These are phyloP conservation scores for Acanthoscelides obtectus DNA, from an alignment of 2,888 invertebrate species.

Conservation along the genomic window DNA sequence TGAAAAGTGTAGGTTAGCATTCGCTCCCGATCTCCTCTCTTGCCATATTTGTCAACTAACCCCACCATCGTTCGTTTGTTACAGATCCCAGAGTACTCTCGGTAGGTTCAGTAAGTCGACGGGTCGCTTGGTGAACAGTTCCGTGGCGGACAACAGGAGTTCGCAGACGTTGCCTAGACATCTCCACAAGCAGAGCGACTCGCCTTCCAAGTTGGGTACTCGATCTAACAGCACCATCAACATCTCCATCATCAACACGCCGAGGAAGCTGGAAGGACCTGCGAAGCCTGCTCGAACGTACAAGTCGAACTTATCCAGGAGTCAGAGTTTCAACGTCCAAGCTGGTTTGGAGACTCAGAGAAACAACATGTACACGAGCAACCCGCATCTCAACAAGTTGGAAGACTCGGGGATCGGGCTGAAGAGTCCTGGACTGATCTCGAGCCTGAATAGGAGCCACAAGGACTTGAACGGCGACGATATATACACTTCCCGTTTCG, in stretches of 20 bases:
- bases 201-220: conserved; percentile 48
- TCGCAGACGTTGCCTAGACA: conserved; percentile 75
- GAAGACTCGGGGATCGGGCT: conserved; percentile 68
- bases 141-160: conserved; percentile 50
- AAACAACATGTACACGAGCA: conserved; percentile 65
- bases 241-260: conserved; percentile 58
- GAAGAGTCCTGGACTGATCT: conserved; percentile 82
- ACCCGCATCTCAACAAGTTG: conserved; percentile 68
- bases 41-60: conserved; percentile 21
- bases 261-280: conserved; percentile 52
- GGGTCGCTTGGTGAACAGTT: conserved; percentile 60
- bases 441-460: conserved; percentile 79
- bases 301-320: conserved; percentile 67
- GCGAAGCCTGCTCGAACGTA: conserved; percentile 77
- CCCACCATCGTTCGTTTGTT: conserved; percentile 37
- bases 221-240: conserved; percentile 61
- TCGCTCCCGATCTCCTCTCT: conserved; percentile 1
- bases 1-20: conserved; percentile 11
- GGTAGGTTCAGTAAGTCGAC: conserved; percentile 81
- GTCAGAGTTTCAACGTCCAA: conserved; percentile 83
- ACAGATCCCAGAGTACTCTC: conserved; percentile 67
- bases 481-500: conserved; percentile 54
- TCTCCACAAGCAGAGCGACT: conserved; percentile 34
- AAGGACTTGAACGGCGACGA: conserved; percentile 60
- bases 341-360: conserved; percentile 38